Percentiles rank a stretch among this genome's conserved stretches.
phyloP scores from a whole-genome alignment of 2,888 invertebrate genomes.

The Adelphocoris suturalis region DNA sequence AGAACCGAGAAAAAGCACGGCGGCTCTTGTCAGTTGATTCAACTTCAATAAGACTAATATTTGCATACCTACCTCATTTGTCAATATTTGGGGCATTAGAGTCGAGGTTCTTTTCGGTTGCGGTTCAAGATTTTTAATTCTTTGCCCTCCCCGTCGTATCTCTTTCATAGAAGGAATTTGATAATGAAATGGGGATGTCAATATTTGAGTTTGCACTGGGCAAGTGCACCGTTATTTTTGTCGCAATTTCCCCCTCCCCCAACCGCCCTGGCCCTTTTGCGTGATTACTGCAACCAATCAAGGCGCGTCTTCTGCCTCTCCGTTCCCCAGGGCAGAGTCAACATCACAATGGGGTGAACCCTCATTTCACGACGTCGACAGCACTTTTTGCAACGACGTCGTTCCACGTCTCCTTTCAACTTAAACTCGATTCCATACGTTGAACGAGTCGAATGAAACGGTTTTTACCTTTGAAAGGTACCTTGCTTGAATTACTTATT shows the following conservation, averaged over 20 bases:
- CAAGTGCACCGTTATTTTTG: slow-evolving; percentile 60
- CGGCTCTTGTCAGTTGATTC: slow-evolving; percentile 53
- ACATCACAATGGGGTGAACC: not conserved
- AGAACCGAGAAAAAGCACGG: not conserved
- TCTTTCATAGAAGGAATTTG: slow-evolving; percentile 58
- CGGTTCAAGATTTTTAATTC: slow-evolving; percentile 58
- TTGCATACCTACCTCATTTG: slow-evolving; percentile 57
- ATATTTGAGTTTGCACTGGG: slow-evolving; percentile 63
- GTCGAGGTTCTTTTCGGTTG: slow-evolving; percentile 44
- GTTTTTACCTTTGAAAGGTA: too few relatives aligned
- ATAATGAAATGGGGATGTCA: slow-evolving; percentile 62
- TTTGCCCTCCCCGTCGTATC: not conserved
- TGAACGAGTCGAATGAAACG: too few relatives aligned
- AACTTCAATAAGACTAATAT: slow-evolving; percentile 64
- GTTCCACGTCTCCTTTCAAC: not conserved
- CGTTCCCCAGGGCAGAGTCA: not conserved
- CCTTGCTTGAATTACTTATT: too few relatives aligned
- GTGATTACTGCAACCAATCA: slow-evolving; percentile 32
- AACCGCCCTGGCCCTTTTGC: not conserved
- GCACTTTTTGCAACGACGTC: not conserved
- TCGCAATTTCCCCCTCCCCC: slow-evolving; percentile 22
- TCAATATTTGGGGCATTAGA: slow-evolving; percentile 64
- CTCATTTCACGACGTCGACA: slow-evolving; percentile 17
- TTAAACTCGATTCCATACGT: too few relatives aligned
- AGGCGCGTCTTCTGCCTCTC: not conserved